Evolutionary conservation across 2,797 vertebrate genomes (phyloP), one percentile per base, ranked within the genome.

Genomic region (Zenarchopterus dispar): DNA sequence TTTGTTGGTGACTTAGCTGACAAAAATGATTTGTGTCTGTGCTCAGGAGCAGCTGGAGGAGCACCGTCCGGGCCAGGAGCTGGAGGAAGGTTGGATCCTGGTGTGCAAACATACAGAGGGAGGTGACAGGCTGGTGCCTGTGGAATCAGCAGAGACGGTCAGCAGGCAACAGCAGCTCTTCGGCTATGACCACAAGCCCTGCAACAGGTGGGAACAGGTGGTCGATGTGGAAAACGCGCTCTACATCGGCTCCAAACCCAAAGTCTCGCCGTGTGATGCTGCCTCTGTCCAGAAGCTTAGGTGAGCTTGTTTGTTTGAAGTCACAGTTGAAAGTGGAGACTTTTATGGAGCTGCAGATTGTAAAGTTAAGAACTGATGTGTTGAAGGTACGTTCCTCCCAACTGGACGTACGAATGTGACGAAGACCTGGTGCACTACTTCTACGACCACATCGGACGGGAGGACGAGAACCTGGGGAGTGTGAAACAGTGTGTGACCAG

Each of bases 401-500:
- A 96, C 0, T 99, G 97, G 97, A 94, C 93, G 1, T 99, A 96
- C 0, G 97, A 98, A 86, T 98, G 97, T 31, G 97, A 99, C 0
- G 97, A 99, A 83, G 97, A 99, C 85, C 91, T 99, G 68, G 96
- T 99, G 60, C 97, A 97, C 84, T 99, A 97, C 88, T 92, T 98
- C 52, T 97, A 96, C 7, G 97, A 99, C 75, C 95, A 97, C 80
- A 94, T 98, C 52, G 96, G 95, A 46, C 98, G 97, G 76, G 97
- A 99, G 78, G 97, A 99, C 36, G 97, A 99, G 85, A 97, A 96
- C 86, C 91, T 99, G 84, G 97, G 97, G 19, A 98, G 95, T 0
- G 95, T 99, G 78, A 99, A 98, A 88, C 97, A 99, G 88, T 97
- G 96, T 0, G 97, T 99, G 89, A 97, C 96, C 85, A 99, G 95